phyloP scores from a whole-genome alignment of 2,113 vertebrate species.

The Aspidoscelis tigris region DNA sequence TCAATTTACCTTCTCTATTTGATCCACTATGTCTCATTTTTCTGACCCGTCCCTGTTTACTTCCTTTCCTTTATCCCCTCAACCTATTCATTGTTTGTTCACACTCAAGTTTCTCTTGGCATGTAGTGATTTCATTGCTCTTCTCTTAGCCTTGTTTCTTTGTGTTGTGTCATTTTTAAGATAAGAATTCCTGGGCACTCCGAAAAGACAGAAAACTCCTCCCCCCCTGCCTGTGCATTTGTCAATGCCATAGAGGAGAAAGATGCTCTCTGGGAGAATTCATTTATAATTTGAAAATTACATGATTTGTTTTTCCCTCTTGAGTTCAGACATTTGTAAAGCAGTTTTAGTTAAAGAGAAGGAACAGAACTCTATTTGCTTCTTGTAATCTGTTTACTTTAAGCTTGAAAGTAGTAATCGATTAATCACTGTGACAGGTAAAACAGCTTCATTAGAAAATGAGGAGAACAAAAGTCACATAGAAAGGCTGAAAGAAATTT shows the following conservation, averaged over 20 bases:
- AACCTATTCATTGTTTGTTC: not conserved
- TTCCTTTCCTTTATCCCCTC: not conserved
- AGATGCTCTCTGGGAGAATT: not conserved
- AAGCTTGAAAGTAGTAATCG: slow-evolving; percentile 26
- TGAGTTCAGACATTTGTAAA: slow-evolving; percentile 3
- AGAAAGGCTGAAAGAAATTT: slow-evolving; percentile 18
- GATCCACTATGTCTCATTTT: slow-evolving; percentile 24
- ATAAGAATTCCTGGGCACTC: not conserved
- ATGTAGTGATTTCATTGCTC: slow-evolving; percentile 4
- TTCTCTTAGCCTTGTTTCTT: slow-evolving; percentile 7
- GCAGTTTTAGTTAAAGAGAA: not conserved
- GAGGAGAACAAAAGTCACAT: slow-evolving; percentile 36
- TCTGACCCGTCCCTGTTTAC: not conserved
- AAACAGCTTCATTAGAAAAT: slow-evolving; percentile 25
- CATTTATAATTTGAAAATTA: not conserved
- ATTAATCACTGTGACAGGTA: slow-evolving; percentile 20
- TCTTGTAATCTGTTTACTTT: slow-evolving; percentile 24
- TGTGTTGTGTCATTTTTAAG: slow-evolving; percentile 8
- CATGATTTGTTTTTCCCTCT: not conserved
- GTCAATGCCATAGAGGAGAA: not conserved
- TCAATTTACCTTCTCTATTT: slow-evolving; percentile 13
- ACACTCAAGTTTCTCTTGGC: not conserved
- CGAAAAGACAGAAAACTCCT: not conserved
- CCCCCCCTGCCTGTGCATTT: not conserved
- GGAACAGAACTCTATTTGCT: not conserved